A percentile compares a stretch with the other conserved stretches of the same genome.
Evolutionary conservation across 2,113 vertebrate genomes (phyloP).

Genomic region (Rafetus swinhoei): DNA sequence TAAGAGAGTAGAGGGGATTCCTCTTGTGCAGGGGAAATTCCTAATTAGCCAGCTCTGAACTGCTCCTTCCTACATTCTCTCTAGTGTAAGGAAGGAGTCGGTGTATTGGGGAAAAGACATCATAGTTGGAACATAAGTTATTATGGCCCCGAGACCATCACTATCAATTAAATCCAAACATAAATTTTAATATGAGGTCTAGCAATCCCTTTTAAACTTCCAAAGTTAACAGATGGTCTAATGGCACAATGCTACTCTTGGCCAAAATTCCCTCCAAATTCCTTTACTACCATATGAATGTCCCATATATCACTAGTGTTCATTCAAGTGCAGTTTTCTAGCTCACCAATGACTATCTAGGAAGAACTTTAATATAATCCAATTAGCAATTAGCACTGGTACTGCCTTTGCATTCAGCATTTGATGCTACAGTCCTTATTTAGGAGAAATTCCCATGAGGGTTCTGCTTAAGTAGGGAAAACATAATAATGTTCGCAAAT

Average conservation of each 20-base stretch:
- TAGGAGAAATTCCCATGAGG: background rate
- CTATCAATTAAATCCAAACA: background rate
- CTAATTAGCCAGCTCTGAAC: background rate
- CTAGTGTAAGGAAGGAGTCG: background rate
- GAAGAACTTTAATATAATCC: background rate
- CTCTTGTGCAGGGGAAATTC: too few relatives aligned
- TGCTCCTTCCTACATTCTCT: background rate
- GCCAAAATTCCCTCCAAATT: background rate
- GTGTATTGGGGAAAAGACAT: rapidly evolving
- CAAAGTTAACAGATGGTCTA: background rate
- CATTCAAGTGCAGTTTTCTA: background rate
- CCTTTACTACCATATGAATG: background rate
- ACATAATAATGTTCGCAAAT: background rate
- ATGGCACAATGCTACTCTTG: background rate
- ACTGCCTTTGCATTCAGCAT: background rate
- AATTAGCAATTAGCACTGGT: background rate
- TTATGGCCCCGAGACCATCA: background rate
- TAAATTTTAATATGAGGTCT: background rate
- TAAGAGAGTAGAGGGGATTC: rapidly evolving
- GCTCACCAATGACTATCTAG: background rate
- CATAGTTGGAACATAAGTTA: background rate
- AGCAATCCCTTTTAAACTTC: background rate
- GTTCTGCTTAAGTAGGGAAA: background rate
- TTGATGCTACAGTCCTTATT: background rate
- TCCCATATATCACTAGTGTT: background rate